phyloP scores from a whole-genome alignment of 2,888 invertebrate genomes.

The Melieria picta region DNA sequence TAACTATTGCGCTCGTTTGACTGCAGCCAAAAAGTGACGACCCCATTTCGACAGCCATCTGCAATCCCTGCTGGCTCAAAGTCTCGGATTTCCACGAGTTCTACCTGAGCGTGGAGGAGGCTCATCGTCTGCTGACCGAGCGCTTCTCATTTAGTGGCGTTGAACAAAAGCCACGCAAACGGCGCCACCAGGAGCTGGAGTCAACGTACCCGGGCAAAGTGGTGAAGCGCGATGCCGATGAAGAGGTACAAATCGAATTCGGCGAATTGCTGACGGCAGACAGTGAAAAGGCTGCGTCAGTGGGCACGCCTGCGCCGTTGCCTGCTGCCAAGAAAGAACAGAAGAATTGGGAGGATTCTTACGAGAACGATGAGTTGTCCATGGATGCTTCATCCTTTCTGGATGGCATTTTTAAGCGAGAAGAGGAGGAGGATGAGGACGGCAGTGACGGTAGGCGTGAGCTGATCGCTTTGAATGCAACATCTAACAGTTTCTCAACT shows the following conservation, averaged over 20 bases:
- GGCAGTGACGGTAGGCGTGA: conserved; percentile 9
- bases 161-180: conserved; percentile 30
- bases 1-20: neutral
- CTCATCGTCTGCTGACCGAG: conserved; percentile 54
- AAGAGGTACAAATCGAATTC: conserved; percentile 30
- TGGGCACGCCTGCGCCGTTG: neutral
- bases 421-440: conserved; percentile 27
- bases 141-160: conserved; percentile 50
- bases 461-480: neutral
- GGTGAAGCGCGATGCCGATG: conserved; percentile 32
- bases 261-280: conserved; percentile 26
- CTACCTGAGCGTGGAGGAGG: conserved; percentile 40
- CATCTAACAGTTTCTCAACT: neutral
- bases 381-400: conserved; percentile 42
- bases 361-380: conserved; percentile 33
- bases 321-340: neutral
- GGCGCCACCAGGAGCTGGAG: conserved; percentile 38
- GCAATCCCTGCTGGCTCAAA: conserved; percentile 46
- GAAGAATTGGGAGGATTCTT: conserved; percentile 20
- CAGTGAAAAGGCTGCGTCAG: conserved; percentile 3
- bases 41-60: conserved; percentile 60
- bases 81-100: conserved; percentile 43
- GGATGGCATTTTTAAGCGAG: conserved; percentile 36
- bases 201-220: conserved; percentile 35
- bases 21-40: conserved; percentile 50